Percentiles rank a stretch among this genome's conserved stretches.
phyloP scores from a whole-genome alignment of 2,797 vertebrate genomes.

The Pipistrellus pipistrellus region DNA sequence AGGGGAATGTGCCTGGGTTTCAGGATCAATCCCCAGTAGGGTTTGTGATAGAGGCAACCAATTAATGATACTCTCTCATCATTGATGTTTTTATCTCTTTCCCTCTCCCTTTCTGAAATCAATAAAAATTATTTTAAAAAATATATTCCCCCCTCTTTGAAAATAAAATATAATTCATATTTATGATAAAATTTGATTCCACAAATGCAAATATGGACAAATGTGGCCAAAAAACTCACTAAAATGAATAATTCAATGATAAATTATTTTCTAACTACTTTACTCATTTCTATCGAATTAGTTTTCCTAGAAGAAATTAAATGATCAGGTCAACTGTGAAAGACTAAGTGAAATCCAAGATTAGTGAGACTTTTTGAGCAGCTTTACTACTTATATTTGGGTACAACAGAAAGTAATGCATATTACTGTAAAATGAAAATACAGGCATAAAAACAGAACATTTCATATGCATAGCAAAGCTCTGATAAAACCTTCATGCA shows the following conservation, averaged over 20 bases:
- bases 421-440: conserved; percentile 62
- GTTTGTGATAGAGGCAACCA: too few relatives aligned
- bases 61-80: too few relatives aligned
- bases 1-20: too few relatives aligned
- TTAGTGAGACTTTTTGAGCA: conserved; percentile 44
- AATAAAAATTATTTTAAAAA: too few relatives aligned
- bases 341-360: conserved; percentile 27
- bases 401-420: conserved; percentile 56
- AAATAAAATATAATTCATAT: conserved; percentile 23
- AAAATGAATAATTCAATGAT: conserved; percentile 60
- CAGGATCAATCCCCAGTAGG: too few relatives aligned
- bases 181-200: conserved; percentile 54
- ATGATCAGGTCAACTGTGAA: neutral
- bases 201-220: neutral
- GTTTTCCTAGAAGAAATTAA: conserved; percentile 24
- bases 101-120: too few relatives aligned
- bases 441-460: conserved; percentile 6
- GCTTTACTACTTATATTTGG: conserved; percentile 23
- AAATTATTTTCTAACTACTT: conserved; percentile 37
- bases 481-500: conserved; percentile 62
- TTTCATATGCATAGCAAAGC: conserved; percentile 45
- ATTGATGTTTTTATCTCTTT: too few relatives aligned
- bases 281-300: conserved; percentile 35
- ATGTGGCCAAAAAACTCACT: neutral
- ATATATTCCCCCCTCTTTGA: neutral